Evolutionary conservation across 2,797 vertebrate species (phyloP).

Genomic region (Margarornis squamiger): DNA sequence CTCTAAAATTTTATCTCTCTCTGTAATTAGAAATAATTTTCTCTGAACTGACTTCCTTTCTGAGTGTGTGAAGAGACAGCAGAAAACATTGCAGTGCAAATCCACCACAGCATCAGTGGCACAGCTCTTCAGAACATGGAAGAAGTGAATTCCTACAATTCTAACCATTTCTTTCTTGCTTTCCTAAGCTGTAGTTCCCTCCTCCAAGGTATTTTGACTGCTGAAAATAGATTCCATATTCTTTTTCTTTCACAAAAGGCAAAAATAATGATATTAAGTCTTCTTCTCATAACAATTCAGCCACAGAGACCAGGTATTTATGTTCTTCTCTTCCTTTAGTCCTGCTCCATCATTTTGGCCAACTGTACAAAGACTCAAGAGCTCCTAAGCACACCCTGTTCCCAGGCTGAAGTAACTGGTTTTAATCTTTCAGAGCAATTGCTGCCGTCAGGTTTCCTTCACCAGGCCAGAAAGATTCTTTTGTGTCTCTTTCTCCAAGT

Average conservation of each 20-base stretch:
- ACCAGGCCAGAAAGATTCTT: not conserved
- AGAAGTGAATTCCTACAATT: not conserved
- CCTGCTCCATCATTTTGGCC: not conserved
- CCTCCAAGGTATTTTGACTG: not conserved
- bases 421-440: not conserved
- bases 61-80: not conserved
- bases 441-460: not conserved
- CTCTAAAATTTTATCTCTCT: not conserved
- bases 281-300: not conserved
- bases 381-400: fast-evolving
- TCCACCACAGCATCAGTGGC: not conserved
- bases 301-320: not conserved
- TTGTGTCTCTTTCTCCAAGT: fast-evolving
- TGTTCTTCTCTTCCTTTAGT: not conserved
- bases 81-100: not conserved
- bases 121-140: not conserved
- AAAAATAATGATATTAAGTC: not conserved
- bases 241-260: not conserved
- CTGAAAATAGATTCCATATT: not conserved
- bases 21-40: conserved; percentile 46
- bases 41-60: conserved; percentile 10
- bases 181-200: not conserved
- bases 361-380: not conserved
- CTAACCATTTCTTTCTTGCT: not conserved
- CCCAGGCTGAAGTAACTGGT: not conserved